phyloP scores from a whole-genome alignment of 2,797 vertebrate genomes.

The Xenops minutus region DNA sequence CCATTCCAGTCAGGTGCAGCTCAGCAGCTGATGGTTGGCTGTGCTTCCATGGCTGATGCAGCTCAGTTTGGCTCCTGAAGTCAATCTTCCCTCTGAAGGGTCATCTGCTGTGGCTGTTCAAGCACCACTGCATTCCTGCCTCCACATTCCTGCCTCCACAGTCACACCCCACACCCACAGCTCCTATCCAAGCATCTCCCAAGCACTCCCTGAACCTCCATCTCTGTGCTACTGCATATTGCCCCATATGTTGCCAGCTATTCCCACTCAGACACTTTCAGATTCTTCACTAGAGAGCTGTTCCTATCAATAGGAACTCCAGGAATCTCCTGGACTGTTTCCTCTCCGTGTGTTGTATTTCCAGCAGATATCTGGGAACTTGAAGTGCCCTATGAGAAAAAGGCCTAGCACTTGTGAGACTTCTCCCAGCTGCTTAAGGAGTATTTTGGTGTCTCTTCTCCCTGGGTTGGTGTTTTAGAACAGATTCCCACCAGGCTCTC shows the following conservation, averaged over 20 bases:
- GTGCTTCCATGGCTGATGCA: not conserved
- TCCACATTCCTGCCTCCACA: slow-evolving; percentile 19
- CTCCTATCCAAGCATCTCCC: not conserved
- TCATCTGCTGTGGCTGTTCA: not conserved
- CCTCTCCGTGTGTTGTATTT: not conserved
- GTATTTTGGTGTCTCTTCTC: not conserved
- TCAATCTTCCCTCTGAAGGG: not conserved
- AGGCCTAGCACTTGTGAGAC: not conserved
- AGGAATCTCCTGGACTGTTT: not conserved
- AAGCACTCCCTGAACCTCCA: not conserved
- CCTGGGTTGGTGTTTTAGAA: not conserved
- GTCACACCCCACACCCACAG: slow-evolving; percentile 44
- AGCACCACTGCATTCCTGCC: slow-evolving; percentile 31
- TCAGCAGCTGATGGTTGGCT: not conserved
- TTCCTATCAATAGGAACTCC: not conserved
- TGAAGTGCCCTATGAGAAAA: not conserved
- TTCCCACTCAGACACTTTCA: not conserved
- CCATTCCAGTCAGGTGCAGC: not conserved
- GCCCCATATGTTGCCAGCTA: not conserved
- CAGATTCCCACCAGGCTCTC: not conserved
- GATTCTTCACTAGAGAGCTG: not conserved
- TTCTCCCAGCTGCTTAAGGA: not conserved
- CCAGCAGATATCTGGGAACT: not conserved
- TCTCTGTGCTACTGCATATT: not conserved
- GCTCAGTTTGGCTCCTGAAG: not conserved